A percentile compares a stretch with the other conserved stretches of the same genome.
phyloP scores from a whole-genome alignment of 2,113 vertebrate species.

The Patagioenas fasciata region DNA sequence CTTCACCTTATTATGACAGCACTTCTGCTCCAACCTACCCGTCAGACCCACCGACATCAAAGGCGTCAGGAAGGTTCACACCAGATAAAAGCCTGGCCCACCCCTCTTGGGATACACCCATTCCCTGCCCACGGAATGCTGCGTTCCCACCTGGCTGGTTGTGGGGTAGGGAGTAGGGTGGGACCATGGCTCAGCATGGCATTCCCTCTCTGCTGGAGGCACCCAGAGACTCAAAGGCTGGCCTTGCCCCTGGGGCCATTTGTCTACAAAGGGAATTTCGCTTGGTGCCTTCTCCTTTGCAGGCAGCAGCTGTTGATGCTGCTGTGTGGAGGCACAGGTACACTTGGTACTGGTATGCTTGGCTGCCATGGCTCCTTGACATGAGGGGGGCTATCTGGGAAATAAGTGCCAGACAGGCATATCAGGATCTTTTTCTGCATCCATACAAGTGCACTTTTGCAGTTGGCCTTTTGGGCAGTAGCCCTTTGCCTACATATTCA shows the following conservation, averaged over 20 bases:
- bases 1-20: constrained; percentile 14
- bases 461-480: neutral
- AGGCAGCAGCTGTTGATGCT: neutral
- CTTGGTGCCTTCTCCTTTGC: neutral
- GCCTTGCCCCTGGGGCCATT: rapidly evolving
- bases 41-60: constrained; percentile 36
- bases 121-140: neutral
- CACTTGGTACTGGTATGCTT: neutral
- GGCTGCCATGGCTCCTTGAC: neutral
- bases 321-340: rapidly evolving
- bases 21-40: neutral
- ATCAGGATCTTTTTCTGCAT: neutral
- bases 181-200: neutral
- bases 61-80: neutral
- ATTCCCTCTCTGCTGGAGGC: neutral
- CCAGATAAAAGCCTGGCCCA: constrained; percentile 40
- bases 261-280: neutral
- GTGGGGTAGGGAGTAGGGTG: neutral
- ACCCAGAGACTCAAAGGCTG: neutral
- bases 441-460: neutral
- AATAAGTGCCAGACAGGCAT: neutral
- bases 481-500: neutral
- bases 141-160: neutral
- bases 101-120: constrained; percentile 3
- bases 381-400: no score